Base-by-base conservation (phyloP, 1,140 invertebrate species). In the Geopemphigus sp. region DNA sequence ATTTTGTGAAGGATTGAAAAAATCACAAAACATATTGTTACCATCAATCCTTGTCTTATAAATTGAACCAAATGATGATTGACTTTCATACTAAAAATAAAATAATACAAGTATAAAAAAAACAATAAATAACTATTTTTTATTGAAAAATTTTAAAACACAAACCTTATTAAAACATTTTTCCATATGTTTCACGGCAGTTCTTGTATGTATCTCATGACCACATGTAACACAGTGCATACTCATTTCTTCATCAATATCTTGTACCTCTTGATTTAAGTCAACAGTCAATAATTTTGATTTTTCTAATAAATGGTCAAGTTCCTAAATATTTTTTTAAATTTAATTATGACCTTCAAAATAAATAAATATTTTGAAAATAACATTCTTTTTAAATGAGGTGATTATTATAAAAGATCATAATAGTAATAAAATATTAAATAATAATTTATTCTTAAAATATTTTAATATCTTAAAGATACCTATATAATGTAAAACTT, bases 141-240 rank as follows among this genome's bases (percentile, higher is more conserved):
- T 0, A 32, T 3, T 63, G 1, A 10, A 4, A 22, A 26, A 12
- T 17, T 45, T 66, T n/a, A 26, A 26, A 53, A 80, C 59, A n/a
- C 54, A 80, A 86, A 91, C 90, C 87, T 98, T 98, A 82, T 96
- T 94, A 84, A 96, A 97, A 86, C 95, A 97, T 84, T 95, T 95
- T 86, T 96, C 95, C 93, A 96, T 95, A 83, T 97, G 97, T 84
- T 95, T 95, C 11, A 98, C 91, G 1, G 95, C 95, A 1, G 92
- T 94, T 53, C 91, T 88, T 1, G 92, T 92, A 84, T 94, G 92
- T 68, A 98, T 92, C 86, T 98, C 95, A 85, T 95, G 94, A 0
- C 96, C 96, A 87, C 96, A 99, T 0, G 96, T 98, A 17, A 98
- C 95, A 86, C 97, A 99, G 84, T 97, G 97, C 88, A 95, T 93